Percentiles rank a stretch among this genome's conserved stretches.
Evolutionary conservation across 2,797 vertebrate species (phyloP).

Genomic region (Spondyliosoma cantharus): DNA sequence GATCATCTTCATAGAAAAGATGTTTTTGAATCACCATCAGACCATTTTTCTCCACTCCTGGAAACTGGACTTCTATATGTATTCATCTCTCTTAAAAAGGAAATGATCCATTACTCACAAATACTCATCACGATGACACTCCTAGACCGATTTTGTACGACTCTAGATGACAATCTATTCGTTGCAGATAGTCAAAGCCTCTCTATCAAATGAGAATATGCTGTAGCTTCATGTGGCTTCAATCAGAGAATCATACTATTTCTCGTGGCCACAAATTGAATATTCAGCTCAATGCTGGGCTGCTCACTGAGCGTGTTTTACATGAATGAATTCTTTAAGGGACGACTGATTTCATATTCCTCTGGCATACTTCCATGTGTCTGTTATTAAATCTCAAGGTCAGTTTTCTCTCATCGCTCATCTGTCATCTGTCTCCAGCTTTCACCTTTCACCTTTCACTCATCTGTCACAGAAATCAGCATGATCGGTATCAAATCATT

Average conservation of each 20-base stretch:
- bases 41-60: too few species aligned
- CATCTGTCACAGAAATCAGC: neutral
- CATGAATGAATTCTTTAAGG: conserved; percentile 36
- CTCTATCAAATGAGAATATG: conserved; percentile 16
- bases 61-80: neutral
- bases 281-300: conserved; percentile 45
- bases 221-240: conserved; percentile 9
- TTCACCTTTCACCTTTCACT: conserved; percentile 19
- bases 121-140: neutral
- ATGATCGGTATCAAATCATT: neutral
- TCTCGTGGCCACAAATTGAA: conserved; percentile 18
- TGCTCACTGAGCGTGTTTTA: conserved; percentile 24
- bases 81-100: conserved; percentile 14
- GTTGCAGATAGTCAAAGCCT: conserved; percentile 26
- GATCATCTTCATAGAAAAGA: too few species aligned
- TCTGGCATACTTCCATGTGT: neutral
- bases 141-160: conserved; percentile 24
- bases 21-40: too few species aligned
- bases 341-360: conserved; percentile 22
- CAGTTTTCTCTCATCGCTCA: conserved; percentile 36
- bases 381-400: conserved; percentile 37
- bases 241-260: conserved; percentile 29
- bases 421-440: neutral
- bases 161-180: conserved; percentile 45
- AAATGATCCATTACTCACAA: conserved; percentile 19